A percentile compares a stretch with the other conserved stretches of the same genome.
Conservation (phyloP, 2,888 invertebrate species). For the Elmis aenea region DNA sequence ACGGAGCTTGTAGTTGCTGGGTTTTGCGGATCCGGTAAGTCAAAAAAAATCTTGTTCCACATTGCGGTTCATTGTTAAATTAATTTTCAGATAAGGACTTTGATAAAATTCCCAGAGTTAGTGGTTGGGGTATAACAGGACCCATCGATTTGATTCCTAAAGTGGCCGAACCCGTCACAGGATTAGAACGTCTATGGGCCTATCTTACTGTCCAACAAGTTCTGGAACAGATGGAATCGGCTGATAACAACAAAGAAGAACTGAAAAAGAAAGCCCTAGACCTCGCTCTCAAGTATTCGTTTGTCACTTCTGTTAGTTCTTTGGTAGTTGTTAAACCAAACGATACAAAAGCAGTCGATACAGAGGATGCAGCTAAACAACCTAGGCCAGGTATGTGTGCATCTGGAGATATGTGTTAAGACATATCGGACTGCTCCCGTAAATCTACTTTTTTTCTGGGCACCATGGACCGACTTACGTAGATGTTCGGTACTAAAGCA, state of each 20-base stretch:
- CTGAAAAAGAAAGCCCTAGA: slow-evolving; percentile 52
- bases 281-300: slow-evolving; percentile 58
- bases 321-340: slow-evolving; percentile 62
- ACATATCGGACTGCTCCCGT: too few species aligned
- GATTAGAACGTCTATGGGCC: slow-evolving; percentile 58
- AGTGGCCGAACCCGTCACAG: slow-evolving; percentile 9
- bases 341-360: slow-evolving; percentile 50
- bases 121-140: not conserved
- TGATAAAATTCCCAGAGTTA: not conserved
- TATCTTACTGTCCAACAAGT: slow-evolving; percentile 63
- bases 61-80: too few species aligned
- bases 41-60: too few species aligned
- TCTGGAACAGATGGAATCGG: slow-evolving; percentile 47
- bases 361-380: slow-evolving; percentile 42
- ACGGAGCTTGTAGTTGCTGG: slow-evolving; percentile 63
- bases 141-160: slow-evolving; percentile 7
- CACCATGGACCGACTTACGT: too few species aligned
- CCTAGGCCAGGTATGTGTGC: too few species aligned
- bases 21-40: slow-evolving; percentile 33
- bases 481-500: too few species aligned
- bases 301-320: slow-evolving; percentile 64
- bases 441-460: too few species aligned
- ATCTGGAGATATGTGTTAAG: too few species aligned
- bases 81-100: not conserved
- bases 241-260: slow-evolving; percentile 26